Evolutionary conservation across 1,140 invertebrate species (phyloP), one percentile per base, ranked within the genome.

Genomic region (Anastatus disparis): DNA sequence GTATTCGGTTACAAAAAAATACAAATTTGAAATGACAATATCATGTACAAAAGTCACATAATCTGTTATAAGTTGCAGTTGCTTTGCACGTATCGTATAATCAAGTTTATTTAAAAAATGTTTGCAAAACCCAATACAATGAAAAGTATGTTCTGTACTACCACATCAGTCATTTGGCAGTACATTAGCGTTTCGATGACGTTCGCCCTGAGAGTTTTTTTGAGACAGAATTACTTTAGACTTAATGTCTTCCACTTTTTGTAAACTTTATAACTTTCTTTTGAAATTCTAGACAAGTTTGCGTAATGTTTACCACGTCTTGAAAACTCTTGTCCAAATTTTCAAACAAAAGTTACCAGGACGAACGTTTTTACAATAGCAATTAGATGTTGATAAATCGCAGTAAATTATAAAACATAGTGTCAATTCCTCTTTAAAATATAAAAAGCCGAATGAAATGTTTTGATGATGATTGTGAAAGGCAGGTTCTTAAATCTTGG

Each of bases 181-280:
- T 71, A 71, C 40, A 26, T 56, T 50, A 56, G 68, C 52, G 50
- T 64, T 71, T 65, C 44, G 61, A 58, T 71, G 61, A 71, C 61
- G 29, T 65, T 64, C 44, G 29, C 50, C 26, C 53, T 62, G 44
- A 65, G 31, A 48, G 38, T 38, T 22, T 70, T 61, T 15, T 64
- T 35, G 6, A 59, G 22, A 29, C 26, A 52, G 44, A 9, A 61
- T 29, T 59, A 27, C 12, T 46, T 48, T 35, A 1, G 20, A 65
- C 26, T 53, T 44, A 26, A 24, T 24, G 35, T 29, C 20, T 46
- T 63, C n/a, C 46, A 61, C 58, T 46, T 61, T 44, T n/a, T 38
- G 22, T 38, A 46, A 59, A 46, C 38, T 46, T 26, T 3, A 29
- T n/a, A 31, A 63, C 44, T 63, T 63, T 50, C 42, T 50, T 50